Evolutionary conservation across 2,113 vertebrate species (phyloP), one percentile per base, ranked within the genome.

Genomic region (Hylia prasina): DNA sequence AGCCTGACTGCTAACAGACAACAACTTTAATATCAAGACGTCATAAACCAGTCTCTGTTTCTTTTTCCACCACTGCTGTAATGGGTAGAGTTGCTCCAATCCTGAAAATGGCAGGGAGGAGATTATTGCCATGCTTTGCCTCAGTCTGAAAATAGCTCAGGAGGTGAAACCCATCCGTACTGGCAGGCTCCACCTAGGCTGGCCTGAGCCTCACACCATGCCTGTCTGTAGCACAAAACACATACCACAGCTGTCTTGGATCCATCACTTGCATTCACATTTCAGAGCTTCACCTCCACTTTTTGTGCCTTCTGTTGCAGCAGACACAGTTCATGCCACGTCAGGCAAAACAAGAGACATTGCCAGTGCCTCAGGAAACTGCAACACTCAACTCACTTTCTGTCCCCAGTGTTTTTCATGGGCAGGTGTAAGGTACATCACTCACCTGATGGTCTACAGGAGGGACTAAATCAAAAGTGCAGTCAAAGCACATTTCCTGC

Each of bases 151-250:
- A 54, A 78, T 15, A 42, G 40, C 28, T 78, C 48, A 50, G 40
- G 23, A 68, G 33, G 3, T 50, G 9, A 44, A 82, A 86, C 20
- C 25, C 18, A 18, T 51, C 53, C 0, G 0, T 18, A 68, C 17
- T 13, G 14, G 33, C 22, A 28, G 31, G n/a, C 19, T 65, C 37
- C 53, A 56, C 16, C 31, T 58, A 56, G 37, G 48, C 31, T 48
- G 51, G 31, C 45, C 54, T 33, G 13, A 61, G 50, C 35, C 15
- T 82, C 48, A 57, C 45, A 53, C 31, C 37, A 27, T 2, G 5
- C 37, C 9, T 77, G 28, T 40, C 68, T 66, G 37, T 30, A 44
- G 28, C 37, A 51, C 7, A 11, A 71, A 79, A 68, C 22, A 64
- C 9, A 3, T 15, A 54, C 5, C 61, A 68, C 78, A 89, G 51